These are phyloP conservation scores for Palythoa caribaeorum DNA, from an alignment of 92 coral and sea anemone genomes.

Conservation along the genomic window DNA sequence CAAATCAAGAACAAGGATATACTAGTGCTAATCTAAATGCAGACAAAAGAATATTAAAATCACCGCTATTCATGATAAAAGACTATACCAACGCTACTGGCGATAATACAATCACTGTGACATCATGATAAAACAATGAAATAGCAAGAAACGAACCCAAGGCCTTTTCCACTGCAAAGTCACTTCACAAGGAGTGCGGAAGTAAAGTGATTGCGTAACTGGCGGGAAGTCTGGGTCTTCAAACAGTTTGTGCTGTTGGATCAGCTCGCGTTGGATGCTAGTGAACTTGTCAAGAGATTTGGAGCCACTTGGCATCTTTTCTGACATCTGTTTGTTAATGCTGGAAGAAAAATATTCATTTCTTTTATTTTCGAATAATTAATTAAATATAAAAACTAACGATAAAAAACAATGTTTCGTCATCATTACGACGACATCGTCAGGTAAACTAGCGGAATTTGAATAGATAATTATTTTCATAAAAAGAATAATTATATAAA, in stretches of 20 bases:
- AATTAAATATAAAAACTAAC: background rate
- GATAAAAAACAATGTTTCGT: background rate
- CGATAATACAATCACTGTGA: too few species aligned
- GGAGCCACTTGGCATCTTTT: slow-evolving; percentile 40
- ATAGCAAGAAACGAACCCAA: slow-evolving; percentile 52
- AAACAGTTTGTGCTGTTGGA: slow-evolving; percentile 59
- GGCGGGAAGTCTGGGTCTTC: slow-evolving; percentile 86
- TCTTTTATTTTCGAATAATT: too few species aligned
- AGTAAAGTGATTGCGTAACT: slow-evolving; percentile 57
- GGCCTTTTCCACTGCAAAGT: slow-evolving; percentile 80
- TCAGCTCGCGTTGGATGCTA: slow-evolving; percentile 65
- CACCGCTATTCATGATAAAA: too few species aligned
- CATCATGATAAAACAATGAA: background rate
- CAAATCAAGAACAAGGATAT: too few species aligned
- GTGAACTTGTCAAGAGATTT: slow-evolving; percentile 43
- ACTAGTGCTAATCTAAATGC: too few species aligned
- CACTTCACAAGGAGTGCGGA: slow-evolving; percentile 68
- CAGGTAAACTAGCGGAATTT: too few species aligned
- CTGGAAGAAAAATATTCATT: background rate
- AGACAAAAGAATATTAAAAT: too few species aligned
- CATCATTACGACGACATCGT: too few species aligned
- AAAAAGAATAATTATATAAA: background rate
- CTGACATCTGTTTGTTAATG: background rate
- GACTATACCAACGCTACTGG: too few species aligned
- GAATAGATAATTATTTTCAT: too few species aligned